Evolutionary conservation across 2,888 invertebrate species (phyloP).

Genomic region (Xestia ashworthii): DNA sequence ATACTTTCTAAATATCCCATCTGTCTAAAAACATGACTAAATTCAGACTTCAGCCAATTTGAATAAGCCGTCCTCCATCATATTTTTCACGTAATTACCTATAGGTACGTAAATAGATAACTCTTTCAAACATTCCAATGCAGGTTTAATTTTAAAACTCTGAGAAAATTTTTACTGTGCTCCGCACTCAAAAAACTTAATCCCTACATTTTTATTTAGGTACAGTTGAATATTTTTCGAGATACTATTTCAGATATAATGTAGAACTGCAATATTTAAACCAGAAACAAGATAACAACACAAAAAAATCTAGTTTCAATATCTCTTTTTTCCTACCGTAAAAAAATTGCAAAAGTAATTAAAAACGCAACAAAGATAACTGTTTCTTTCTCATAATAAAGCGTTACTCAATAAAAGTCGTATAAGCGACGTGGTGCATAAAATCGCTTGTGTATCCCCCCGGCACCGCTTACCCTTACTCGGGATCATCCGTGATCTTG

Average conservation of each 20-base stretch:
- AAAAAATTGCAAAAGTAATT: conserved; percentile 1
- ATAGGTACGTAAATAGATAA: background rate
- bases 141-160: background rate
- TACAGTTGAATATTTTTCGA: background rate
- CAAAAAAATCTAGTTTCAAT: background rate
- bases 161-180: background rate
- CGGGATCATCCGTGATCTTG: conserved; percentile 85
- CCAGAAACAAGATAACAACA: background rate
- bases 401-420: conserved; percentile 80
- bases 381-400: conserved; percentile 73
- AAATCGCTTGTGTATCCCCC: conserved; percentile 78
- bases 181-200: background rate
- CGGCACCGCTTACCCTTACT: conserved; percentile 73
- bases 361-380: conserved; percentile 63
- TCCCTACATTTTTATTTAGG: background rate
- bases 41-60: background rate
- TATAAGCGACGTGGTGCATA: conserved; percentile 78
- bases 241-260: background rate
- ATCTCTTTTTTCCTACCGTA: background rate
- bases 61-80: background rate
- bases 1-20: background rate
- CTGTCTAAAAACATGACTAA: background rate
- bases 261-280: background rate
- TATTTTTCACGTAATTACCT: background rate
- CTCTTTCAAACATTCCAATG: background rate